Conservation (phyloP, 2,888 invertebrate species). For the Callyntrura sp. region DNA sequence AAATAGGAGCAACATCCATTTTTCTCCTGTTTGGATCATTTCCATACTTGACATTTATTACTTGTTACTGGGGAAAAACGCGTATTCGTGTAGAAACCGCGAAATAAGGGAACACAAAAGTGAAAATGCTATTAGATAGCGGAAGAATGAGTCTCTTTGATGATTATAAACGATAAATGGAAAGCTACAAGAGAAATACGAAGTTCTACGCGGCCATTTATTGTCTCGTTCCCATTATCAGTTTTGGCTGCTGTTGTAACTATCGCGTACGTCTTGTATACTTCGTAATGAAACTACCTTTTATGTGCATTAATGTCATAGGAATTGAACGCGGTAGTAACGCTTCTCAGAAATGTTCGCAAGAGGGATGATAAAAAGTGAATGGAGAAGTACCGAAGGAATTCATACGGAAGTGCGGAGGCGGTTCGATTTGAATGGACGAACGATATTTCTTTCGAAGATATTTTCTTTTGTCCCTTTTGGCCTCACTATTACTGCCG, state of each 20-base stretch:
- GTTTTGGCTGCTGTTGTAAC: not conserved
- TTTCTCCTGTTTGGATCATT: conserved; percentile 63
- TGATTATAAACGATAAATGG: conserved; percentile 26
- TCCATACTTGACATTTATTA: conserved; percentile 73
- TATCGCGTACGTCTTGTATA: not conserved
- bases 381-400: not conserved
- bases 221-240: not conserved
- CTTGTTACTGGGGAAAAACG: not conserved
- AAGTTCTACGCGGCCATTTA: not conserved
- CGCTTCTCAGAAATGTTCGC: not conserved
- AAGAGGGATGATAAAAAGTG: not conserved
- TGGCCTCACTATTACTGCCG: not conserved
- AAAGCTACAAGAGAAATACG: conserved; percentile 5
- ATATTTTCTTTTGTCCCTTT: not conserved
- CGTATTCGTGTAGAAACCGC: not conserved
- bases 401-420: conserved; percentile 23
- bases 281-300: not conserved
- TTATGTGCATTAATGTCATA: no score
- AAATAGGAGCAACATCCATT: conserved; percentile 43
- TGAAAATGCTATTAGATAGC: not conserved
- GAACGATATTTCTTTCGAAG: not conserved
- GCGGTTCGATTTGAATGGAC: conserved; percentile 11
- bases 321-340: not conserved
- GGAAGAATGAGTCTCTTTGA: not conserved
- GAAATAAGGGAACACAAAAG: not conserved